A percentile compares a stretch with the other conserved stretches of the same genome.
Conservation (phyloP, 2,888 invertebrate species). For the Automeris io region DNA sequence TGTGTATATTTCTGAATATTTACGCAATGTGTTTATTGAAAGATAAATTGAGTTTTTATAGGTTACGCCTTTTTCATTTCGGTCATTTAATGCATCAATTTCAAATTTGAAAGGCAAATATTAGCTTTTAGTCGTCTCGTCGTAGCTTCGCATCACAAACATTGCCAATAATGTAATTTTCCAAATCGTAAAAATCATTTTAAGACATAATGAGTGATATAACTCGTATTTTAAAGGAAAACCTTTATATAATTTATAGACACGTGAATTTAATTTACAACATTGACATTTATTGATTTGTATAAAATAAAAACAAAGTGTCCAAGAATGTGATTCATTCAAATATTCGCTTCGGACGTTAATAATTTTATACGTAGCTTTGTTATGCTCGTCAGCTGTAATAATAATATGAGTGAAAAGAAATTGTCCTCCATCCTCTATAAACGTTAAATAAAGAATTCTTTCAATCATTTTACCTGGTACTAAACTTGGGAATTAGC, state of each 20-base stretch:
- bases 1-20: too few relatives aligned
- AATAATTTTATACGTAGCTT: not conserved
- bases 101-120: too few relatives aligned
- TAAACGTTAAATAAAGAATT: too few relatives aligned
- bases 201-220: conserved; percentile 5
- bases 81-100: too few relatives aligned
- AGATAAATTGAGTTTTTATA: too few relatives aligned
- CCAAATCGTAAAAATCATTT: conserved; percentile 7
- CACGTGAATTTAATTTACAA: conserved; percentile 8
- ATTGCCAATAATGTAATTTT: conserved; percentile 1
- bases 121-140: too few relatives aligned
- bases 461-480: too few relatives aligned
- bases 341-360: not conserved
- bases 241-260: conserved; percentile 5
- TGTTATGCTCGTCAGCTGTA: not conserved
- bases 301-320: conserved; percentile 8
- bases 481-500: too few relatives aligned
- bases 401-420: not conserved
- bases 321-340: conserved; percentile 7
- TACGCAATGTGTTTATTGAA: too few relatives aligned
- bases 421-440: not conserved
- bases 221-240: conserved; percentile 5
- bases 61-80: too few relatives aligned
- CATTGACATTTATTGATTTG: conserved; percentile 10
- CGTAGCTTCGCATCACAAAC: not conserved